Evolutionary conservation across 2,113 vertebrate genomes (phyloP), one percentile per base, ranked within the genome.

Genomic region (Nannospalax galili): DNA sequence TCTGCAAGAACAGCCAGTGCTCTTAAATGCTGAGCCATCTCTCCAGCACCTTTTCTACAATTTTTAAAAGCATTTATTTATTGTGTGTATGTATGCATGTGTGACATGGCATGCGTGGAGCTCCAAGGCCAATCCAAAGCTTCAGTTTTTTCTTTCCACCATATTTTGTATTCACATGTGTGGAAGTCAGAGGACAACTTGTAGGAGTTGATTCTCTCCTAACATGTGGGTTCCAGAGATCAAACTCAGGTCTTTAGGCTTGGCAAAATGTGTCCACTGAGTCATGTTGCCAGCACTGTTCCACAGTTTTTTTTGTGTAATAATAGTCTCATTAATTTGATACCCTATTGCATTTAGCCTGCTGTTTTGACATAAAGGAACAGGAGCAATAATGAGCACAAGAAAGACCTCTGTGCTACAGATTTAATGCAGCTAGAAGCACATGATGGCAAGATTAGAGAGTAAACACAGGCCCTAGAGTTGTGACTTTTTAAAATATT

Each of bases 401-500:
- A 75, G 28, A 67, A 79, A 81, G 64, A 90, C 19, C 35, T 92
- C 73, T 45, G 62, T 85, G 42, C 90, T 95, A 69, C 42, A 56
- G 88, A 77, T 91, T 88, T 74, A 94, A 42, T 93, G 67, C 90
- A 88, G 78, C 32, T 42, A 86, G 72, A 93, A 90, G n/a, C 30
- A 45, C 52, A 72, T n/a, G 28, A 84, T 75, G 15, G 28, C 82
- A 85, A 40, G 40, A 70, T 92, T 28, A 52, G 62, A 92, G 77
- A 92, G 30, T 67, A 58, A 80, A 82, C 75, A 19, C 79, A 70
- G 35, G 5, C 40, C 32, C 2, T 30, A 74, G 12, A 62, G 20
- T 81, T 67, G 9, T 67, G 17, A 35, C 45, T 17, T 45, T 84
- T 77, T n/a, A n/a, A n/a, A n/a, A 78, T 30, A 65, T 88, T 78